These are phyloP conservation scores for Bubo bubo DNA, from an alignment of 2,113 vertebrate genomes.

Conservation along the genomic window DNA sequence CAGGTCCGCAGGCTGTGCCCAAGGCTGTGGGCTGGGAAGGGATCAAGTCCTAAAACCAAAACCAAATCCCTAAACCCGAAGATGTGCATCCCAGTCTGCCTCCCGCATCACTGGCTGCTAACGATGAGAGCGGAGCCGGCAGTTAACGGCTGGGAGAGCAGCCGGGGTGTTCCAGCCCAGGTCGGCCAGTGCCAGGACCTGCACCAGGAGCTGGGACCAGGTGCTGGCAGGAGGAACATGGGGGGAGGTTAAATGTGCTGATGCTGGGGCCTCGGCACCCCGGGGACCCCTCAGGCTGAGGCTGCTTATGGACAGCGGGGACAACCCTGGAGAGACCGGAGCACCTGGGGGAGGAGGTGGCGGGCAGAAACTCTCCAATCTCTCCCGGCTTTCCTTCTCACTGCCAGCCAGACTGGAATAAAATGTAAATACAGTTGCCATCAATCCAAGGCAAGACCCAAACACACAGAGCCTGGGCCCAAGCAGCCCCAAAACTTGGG, in stretches of 20 bases:
- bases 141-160: background rate
- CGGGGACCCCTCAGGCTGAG: background rate
- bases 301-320: background rate
- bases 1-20: background rate
- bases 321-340: background rate
- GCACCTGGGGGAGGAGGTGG: background rate
- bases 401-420: background rate
- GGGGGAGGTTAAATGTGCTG: background rate
- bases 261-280: background rate
- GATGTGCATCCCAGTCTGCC: background rate
- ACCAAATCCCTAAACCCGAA: background rate
- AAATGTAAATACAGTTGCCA: background rate
- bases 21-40: background rate
- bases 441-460: background rate
- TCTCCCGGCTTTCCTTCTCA: background rate
- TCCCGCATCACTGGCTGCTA: background rate
- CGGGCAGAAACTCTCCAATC: background rate
- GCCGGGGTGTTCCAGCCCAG: background rate
- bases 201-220: fast-evolving
- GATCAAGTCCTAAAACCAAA: background rate
- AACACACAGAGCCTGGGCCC: background rate
- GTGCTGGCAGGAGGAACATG: fast-evolving
- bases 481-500: background rate
- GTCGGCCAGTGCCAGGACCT: background rate
- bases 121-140: fast-evolving